A percentile compares a stretch with the other conserved stretches of the same genome.
phyloP scores from a whole-genome alignment of 2,888 invertebrate genomes.

The Cryptus armator region DNA sequence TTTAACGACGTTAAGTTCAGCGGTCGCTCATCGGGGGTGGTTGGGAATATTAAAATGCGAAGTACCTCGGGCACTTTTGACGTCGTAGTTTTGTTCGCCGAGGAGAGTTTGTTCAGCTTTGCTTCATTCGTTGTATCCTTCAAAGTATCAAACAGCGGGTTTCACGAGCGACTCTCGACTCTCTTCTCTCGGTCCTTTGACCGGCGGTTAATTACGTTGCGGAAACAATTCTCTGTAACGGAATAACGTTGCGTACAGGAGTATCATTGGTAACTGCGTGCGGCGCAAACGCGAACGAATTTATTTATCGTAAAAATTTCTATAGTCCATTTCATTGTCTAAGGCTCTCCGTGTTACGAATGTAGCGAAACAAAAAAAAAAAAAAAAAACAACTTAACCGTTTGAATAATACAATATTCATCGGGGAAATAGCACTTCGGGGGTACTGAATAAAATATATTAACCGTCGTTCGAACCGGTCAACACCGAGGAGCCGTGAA shows the following conservation, averaged over 20 bases:
- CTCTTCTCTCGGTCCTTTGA: not conserved
- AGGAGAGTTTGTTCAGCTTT: not conserved
- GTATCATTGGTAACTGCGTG: not conserved
- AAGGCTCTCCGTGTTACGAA: not conserved
- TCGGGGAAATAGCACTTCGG: not conserved
- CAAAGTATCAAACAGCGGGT: conserved; percentile 6
- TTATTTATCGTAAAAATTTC: not conserved
- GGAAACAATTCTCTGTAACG: conserved; percentile 14
- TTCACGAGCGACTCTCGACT: not conserved
- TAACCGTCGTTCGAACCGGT: not conserved
- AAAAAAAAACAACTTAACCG: not conserved
- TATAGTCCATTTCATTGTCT: not conserved
- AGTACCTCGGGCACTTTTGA: not conserved
- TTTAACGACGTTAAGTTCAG: not conserved
- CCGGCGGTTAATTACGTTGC: conserved; percentile 11
- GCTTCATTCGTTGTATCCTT: not conserved
- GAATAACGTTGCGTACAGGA: not conserved
- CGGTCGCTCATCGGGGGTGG: not conserved
- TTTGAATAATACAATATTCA: conserved; percentile 1
- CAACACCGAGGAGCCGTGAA: not conserved
- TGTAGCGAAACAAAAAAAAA: not conserved
- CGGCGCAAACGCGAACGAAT: not conserved
- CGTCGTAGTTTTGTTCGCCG: conserved; percentile 12
- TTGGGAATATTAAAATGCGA: conserved; percentile 25
- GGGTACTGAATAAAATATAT: conserved; percentile 22